Conservation (phyloP, 2,113 vertebrate species). For the Colossoma macropomum region DNA sequence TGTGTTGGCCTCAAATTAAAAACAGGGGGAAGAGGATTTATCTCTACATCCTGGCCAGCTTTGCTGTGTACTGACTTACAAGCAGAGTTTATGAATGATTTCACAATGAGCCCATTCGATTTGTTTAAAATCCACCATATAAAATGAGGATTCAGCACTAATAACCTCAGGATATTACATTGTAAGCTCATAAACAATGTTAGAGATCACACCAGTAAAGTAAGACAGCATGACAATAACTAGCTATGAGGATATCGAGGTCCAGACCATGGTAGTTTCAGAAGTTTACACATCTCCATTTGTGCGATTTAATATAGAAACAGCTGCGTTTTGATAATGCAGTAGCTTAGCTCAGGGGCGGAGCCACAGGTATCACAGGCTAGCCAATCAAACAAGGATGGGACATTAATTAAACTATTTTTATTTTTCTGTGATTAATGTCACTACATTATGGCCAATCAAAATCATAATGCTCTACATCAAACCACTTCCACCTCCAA, state of each 20-base stretch:
- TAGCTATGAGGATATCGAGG: not conserved
- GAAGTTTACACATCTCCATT: no score
- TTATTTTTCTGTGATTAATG: no score
- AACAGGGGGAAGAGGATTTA: conserved; percentile 35
- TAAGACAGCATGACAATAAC: not conserved
- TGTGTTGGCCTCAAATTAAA: conserved; percentile 63
- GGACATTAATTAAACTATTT: no score
- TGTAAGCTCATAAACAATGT: conserved; percentile 1
- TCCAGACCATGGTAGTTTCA: no score
- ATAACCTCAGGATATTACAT: conserved; percentile 43
- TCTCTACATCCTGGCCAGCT: conserved; percentile 7
- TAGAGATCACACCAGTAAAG: not conserved
- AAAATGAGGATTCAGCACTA: conserved; percentile 13
- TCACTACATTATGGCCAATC: no score
- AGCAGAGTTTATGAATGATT: conserved; percentile 38
- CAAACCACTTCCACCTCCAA: no score
- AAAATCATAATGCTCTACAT: no score
- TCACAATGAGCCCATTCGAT: conserved; percentile 31
- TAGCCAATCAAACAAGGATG: no score
- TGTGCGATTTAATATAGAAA: no score
- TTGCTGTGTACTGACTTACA: conserved; percentile 7
- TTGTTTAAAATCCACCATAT: conserved; percentile 40
- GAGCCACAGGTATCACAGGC: no score
- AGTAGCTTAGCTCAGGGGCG: no score
- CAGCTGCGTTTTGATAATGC: no score